These are phyloP conservation scores for Cryptoprocta ferox DNA, from an alignment of 2,797 vertebrate genomes.

Conservation along the genomic window DNA sequence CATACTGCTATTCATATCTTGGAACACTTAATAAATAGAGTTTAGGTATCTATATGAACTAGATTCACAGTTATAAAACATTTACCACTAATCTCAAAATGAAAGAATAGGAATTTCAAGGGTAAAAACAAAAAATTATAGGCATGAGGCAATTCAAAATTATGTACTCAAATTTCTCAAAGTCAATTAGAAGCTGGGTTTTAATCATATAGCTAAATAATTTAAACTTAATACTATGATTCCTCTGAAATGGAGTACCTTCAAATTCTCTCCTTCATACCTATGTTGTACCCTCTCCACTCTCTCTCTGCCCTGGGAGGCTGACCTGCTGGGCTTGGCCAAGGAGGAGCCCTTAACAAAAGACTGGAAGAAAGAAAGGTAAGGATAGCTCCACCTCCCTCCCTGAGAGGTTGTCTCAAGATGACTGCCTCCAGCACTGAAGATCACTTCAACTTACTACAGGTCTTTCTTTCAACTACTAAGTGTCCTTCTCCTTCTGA, in stretches of 20 bases:
- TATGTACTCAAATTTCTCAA: slow-evolving; percentile 46
- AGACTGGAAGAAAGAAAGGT: not conserved
- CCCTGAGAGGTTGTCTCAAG: not conserved
- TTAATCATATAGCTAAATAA: slow-evolving; percentile 50
- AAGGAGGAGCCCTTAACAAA: not conserved
- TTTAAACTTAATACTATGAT: slow-evolving; percentile 22
- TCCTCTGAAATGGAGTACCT: not conserved
- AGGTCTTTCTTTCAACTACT: not conserved
- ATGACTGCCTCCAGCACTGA: not conserved
- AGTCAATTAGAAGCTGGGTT: not conserved
- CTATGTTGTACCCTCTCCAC: not conserved
- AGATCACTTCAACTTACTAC: not conserved
- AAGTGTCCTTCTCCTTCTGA: not conserved
- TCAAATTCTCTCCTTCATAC: not conserved
- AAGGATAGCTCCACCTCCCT: not conserved
- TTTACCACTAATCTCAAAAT: slow-evolving; percentile 42
- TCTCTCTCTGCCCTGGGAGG: not conserved
- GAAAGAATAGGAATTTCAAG: slow-evolving; percentile 18
- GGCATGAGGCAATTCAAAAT: slow-evolving; percentile 46
- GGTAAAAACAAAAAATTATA: slow-evolving; percentile 50
- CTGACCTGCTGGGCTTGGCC: not conserved
- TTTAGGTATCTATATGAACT: slow-evolving; percentile 27
- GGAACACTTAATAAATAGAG: not conserved
- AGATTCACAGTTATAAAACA: slow-evolving; percentile 44
- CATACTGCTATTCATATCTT: not conserved